Base-by-base conservation (phyloP, 2,888 invertebrate species). In the Athalia circularis region DNA sequence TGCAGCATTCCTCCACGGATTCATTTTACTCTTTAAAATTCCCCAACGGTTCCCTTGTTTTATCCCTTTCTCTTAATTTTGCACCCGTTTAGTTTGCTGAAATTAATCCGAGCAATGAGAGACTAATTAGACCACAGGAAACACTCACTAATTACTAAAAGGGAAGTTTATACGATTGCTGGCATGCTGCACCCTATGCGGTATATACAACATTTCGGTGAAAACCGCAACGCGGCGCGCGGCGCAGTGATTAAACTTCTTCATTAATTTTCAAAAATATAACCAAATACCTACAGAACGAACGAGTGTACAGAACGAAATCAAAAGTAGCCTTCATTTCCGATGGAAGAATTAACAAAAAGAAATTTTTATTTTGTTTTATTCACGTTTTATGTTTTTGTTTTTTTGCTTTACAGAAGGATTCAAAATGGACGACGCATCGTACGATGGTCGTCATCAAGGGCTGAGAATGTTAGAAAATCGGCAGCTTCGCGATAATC, bases 1-100 rank as follows among this genome's bases (percentile, higher is more conserved):
- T 72, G 47, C 29, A 29, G 29, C 47, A 72, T 72, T 72, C 72
- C 47, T 72, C 47, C 72, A 47, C 72, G 72, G 59, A 72, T 72
- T 68, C 68, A 68, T 68, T 29, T 29, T 29, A 29, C 29, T 29
- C 29, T 29, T 29, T 29, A 29, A 29, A 29, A 29, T 29, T 68
- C 52, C 68, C 45, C 9, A 15, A 50, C 70, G 57, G 45, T 45
- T 47, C 68, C 4, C n/a, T 54, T 45, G 7, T 50, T 29, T 5
- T 52, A 13, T 50, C 11, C 6, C 43, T 9, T 5, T 6, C 43
- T 8, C 54, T 13, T 0, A 72, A 59, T 72, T 57, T 72, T 72
- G 45, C 72, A 72, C 45, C n/a, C 47, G 15, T 72, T 72, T 72
- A n/a, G 13, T 57, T 72, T 13, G 29, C 2, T 29, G 13, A 47